Conservation (phyloP, 2,888 invertebrate genomes). For the Aquatica leii region DNA sequence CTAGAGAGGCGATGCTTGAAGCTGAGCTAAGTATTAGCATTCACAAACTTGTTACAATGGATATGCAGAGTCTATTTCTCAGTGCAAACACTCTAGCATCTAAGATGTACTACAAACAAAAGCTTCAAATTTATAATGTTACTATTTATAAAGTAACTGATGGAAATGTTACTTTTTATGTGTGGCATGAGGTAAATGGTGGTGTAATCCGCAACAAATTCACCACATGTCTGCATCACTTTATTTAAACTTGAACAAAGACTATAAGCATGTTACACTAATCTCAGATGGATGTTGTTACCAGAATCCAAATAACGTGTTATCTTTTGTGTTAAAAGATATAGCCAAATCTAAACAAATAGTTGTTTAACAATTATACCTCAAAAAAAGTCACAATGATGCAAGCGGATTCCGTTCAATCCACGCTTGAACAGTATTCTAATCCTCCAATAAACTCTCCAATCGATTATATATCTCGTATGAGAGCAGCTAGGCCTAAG, state of each 20-base stretch:
- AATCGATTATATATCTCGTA: conserved; percentile 23
- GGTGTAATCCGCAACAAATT: too few species aligned
- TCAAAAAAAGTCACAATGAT: conserved; percentile 38
- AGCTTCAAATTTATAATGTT: too few species aligned
- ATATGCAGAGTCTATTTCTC: too few species aligned
- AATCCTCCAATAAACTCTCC: conserved; percentile 19
- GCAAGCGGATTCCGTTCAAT: conserved; percentile 30
- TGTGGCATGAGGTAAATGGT: too few species aligned
- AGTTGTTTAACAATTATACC: conserved; percentile 25
- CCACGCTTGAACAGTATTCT: conserved; percentile 25
- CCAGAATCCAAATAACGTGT: conserved; percentile 30
- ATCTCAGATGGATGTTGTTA: conserved; percentile 34
- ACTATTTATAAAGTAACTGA: too few species aligned
- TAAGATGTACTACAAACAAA: too few species aligned
- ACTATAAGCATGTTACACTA: neutral
- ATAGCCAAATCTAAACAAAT: neutral
- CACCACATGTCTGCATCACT: neutral
- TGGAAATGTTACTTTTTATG: too few species aligned
- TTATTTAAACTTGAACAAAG: neutral
- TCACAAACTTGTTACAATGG: too few species aligned
- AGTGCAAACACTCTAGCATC: too few species aligned
- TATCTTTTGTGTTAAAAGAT: conserved; percentile 9
- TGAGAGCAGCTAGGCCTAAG: conserved; percentile 11
- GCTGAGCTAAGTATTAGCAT: too few species aligned
- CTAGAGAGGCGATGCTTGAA: too few species aligned